Conservation (phyloP, 2,888 invertebrate genomes). For the Listrodromus nycthemerus region DNA sequence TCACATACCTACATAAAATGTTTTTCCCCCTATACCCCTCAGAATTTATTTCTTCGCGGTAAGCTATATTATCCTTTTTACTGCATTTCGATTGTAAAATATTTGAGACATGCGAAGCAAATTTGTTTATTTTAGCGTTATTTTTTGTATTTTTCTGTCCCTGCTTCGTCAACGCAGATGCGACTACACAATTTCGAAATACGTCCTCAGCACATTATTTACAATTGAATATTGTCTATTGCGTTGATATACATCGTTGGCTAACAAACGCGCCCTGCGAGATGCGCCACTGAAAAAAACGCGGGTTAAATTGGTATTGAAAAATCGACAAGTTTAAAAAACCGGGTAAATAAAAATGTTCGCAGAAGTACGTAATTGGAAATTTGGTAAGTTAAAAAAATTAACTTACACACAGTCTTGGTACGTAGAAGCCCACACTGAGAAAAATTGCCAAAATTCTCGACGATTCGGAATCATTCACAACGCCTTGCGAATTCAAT, state of each 20-base stretch:
- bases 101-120: constrained; percentile 17
- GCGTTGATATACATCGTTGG: constrained; percentile 19
- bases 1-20: constrained; percentile 71
- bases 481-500: too few species aligned
- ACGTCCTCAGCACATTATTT: constrained; percentile 52
- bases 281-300: constrained; percentile 1
- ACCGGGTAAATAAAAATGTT: background rate
- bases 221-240: constrained; percentile 49
- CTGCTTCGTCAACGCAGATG: constrained; percentile 17
- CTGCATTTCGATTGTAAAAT: constrained; percentile 16
- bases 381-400: background rate
- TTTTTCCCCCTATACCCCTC: constrained; percentile 47
- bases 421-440: constrained; percentile 17
- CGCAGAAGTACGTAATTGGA: background rate
- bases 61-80: constrained; percentile 37
- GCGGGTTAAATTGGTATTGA: background rate
- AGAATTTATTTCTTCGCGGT: constrained; percentile 33
- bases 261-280: constrained; percentile 8
- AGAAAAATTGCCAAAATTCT: background rate
- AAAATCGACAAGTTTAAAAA: constrained; percentile 4
- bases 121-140: constrained; percentile 26
- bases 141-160: constrained; percentile 13
- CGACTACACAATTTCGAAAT: constrained; percentile 48
- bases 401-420: constrained; percentile 29
- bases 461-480: background rate